A percentile compares a stretch with the other conserved stretches of the same genome.
phyloP scores from a whole-genome alignment of 2,888 invertebrate genomes.

The Graphium colonna region DNA sequence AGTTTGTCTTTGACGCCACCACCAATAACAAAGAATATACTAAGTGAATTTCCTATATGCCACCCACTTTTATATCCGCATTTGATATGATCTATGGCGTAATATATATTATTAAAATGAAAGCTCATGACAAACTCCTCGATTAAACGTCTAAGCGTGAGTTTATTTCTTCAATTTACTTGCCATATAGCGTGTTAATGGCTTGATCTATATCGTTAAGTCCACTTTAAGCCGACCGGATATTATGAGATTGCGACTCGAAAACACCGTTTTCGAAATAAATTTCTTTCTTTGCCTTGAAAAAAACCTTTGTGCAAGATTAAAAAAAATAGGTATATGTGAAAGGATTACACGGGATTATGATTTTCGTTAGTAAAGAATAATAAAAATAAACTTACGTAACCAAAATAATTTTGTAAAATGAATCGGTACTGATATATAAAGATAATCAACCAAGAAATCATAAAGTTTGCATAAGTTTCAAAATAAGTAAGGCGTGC shows the following conservation, averaged over 20 bases:
- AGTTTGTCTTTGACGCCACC: no score
- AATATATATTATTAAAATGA: neutral
- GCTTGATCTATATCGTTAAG: slow-evolving; percentile 17
- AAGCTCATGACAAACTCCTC: neutral
- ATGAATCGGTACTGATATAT: no score
- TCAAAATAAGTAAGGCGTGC: no score
- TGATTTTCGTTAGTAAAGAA: no score
- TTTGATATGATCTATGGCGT: no score
- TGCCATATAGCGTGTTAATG: slow-evolving; percentile 22
- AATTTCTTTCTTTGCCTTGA: slow-evolving; percentile 16
- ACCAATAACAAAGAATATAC: no score
- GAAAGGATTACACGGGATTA: neutral
- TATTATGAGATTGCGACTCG: slow-evolving; percentile 12
- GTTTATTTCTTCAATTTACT: slow-evolving; percentile 12
- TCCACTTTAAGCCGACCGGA: slow-evolving; percentile 21
- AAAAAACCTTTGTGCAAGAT: slow-evolving; percentile 17
- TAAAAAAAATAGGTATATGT: slow-evolving; percentile 1
- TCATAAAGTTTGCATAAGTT: no score
- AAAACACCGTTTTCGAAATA: slow-evolving; percentile 8
- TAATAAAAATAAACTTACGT: no score
- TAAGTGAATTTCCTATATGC: no score
- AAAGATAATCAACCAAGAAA: no score
- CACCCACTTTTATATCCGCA: no score
- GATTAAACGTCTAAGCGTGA: neutral
- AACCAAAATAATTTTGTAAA: no score